Conservation (phyloP, 37 sponge, comb jelly and placozoan species). For the Diacarnus erythraeanus region DNA sequence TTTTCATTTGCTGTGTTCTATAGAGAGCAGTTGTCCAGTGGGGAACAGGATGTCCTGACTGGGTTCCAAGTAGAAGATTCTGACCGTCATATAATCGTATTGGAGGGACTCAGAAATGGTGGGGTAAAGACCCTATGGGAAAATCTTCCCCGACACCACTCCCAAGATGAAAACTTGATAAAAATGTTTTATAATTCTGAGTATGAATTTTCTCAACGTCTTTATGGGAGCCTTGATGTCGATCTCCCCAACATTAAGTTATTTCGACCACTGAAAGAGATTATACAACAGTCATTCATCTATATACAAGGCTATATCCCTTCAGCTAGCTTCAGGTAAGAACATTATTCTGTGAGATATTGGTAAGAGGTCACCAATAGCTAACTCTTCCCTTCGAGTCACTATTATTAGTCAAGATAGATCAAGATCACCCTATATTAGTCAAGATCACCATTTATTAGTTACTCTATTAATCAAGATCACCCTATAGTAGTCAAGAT, state of each 20-base stretch:
- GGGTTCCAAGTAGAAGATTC: slow-evolving; percentile 84
- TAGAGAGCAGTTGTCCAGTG: slow-evolving; percentile 43
- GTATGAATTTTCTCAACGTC: slow-evolving; percentile 71
- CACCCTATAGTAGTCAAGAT: too few species aligned
- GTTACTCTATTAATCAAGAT: too few species aligned
- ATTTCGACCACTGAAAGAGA: slow-evolving; percentile 51
- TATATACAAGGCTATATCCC: slow-evolving; percentile 62
- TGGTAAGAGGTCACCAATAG: too few species aligned
- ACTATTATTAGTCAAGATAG: too few species aligned
- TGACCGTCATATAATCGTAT: slow-evolving; percentile 65
- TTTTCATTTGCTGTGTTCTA: not conserved
- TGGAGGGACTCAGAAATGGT: slow-evolving; percentile 73
- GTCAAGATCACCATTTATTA: not conserved
- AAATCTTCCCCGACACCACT: slow-evolving; percentile 52
- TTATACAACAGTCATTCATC: slow-evolving; percentile 57
- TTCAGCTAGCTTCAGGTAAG: slow-evolving; percentile 33
- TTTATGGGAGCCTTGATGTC: slow-evolving; percentile 78
- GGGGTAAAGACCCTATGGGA: slow-evolving; percentile 73
- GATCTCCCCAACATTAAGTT: slow-evolving; percentile 69
- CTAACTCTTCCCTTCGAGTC: too few species aligned
- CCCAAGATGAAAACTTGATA: slow-evolving; percentile 34
- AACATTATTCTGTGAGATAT: too few species aligned
- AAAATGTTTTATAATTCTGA: slow-evolving; percentile 84
- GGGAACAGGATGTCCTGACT: slow-evolving; percentile 52
- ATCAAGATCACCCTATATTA: not conserved